Conservation (phyloP, 53 echinoderm and acorn worm species). For the Patiria pectinifera region DNA sequence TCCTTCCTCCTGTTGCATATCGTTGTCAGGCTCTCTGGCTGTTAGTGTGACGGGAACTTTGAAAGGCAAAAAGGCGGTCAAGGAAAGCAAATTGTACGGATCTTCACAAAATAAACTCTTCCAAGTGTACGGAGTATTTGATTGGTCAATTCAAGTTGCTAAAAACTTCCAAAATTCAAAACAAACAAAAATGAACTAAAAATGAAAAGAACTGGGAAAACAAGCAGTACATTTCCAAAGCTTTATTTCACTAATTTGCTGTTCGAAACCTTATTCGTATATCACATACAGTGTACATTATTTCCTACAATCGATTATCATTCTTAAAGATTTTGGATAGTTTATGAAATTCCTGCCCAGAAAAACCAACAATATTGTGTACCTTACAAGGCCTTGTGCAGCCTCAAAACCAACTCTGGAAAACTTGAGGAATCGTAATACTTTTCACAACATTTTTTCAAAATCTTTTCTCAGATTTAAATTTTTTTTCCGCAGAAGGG, state of each 20-base stretch:
- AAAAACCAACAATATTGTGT: neutral
- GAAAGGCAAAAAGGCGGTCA: conserved; percentile 54
- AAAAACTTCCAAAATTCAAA: neutral
- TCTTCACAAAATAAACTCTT: neutral
- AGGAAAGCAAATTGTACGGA: conserved; percentile 57
- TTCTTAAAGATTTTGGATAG: neutral
- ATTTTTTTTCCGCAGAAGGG: neutral
- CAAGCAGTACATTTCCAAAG: neutral
- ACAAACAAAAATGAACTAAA: neutral
- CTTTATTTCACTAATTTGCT: neutral
- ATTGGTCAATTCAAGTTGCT: neutral
- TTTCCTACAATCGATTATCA: neutral
- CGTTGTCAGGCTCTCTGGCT: conserved; percentile 84
- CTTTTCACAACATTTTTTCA: neutral
- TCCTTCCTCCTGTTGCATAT: conserved; percentile 84
- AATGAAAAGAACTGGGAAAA: neutral
- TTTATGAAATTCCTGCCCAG: neutral
- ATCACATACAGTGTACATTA: neutral
- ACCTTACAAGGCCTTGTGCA: neutral
- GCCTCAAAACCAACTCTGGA: neutral
- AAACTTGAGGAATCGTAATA: neutral
- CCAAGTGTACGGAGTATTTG: neutral
- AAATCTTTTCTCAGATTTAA: neutral
- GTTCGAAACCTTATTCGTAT: neutral
- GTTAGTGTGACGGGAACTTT: conserved; percentile 91